These are phyloP conservation scores for Yasuhikotakia modesta DNA, from an alignment of 2,797 vertebrate species.

Conservation along the genomic window DNA sequence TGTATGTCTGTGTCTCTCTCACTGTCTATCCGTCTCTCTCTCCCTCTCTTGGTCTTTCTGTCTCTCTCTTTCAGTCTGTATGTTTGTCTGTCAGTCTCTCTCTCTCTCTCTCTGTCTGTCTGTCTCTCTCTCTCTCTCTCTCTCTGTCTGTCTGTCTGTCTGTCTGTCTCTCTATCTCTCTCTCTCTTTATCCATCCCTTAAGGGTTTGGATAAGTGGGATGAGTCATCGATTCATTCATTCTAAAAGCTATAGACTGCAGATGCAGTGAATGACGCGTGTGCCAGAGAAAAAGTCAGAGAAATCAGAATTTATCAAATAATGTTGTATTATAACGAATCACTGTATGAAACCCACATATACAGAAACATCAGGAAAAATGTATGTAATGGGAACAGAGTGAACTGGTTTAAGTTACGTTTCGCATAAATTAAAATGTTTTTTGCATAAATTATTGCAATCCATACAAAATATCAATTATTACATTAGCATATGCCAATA, in stretches of 20 bases:
- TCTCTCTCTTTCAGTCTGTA: too few relatives aligned
- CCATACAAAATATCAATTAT: too few relatives aligned
- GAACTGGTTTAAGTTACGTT: background rate
- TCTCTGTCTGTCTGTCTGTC: too few relatives aligned
- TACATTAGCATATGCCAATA: background rate
- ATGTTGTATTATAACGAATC: background rate
- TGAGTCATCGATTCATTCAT: conserved; percentile 73
- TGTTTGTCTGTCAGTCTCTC: too few relatives aligned
- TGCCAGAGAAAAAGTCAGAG: conserved; percentile 38
- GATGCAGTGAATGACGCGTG: conserved; percentile 70
- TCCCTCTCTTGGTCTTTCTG: too few relatives aligned
- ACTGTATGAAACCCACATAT: background rate
- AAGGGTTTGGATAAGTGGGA: conserved; percentile 62
- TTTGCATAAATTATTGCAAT: background rate
- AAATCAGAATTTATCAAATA: conserved; percentile 21
- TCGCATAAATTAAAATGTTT: too few relatives aligned
- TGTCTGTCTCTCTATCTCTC: too few relatives aligned
- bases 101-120: too few relatives aligned
- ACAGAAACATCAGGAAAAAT: background rate
- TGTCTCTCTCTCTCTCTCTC: too few relatives aligned
- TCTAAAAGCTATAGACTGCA: conserved; percentile 66
- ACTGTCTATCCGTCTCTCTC: too few relatives aligned
- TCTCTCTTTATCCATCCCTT: conserved; percentile 41
- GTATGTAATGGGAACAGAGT: background rate
- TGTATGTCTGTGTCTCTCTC: too few relatives aligned